Base-by-base conservation (phyloP, 1,140 invertebrate species). In the Idris sp. region DNA sequence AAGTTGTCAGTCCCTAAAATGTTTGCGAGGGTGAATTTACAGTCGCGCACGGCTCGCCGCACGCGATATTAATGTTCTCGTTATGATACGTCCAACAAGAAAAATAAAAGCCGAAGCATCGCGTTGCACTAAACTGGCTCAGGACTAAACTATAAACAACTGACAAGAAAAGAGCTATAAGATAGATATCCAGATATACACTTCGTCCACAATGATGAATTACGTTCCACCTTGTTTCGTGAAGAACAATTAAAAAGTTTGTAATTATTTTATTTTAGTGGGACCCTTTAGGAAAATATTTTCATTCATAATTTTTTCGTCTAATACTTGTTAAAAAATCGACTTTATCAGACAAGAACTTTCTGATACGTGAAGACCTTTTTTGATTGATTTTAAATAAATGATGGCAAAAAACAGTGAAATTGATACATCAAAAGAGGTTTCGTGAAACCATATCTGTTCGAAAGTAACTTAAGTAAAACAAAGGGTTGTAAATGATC, bases 31-130 rank as follows among this genome's bases (percentile, higher is more conserved):
- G 31, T 43, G 54, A 76, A 71, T 67, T 65, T 59, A 69, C 64
- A 64, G 72, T 51, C 41, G 43, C 48, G 49, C 38, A 68, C 51
- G 62, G 58, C 40, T 64, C 62, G 51, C 38, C 49, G 69, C 75
- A 74, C 75, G 69, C 75, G 76, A 78, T 78, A 75, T 71, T 71
- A 78, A 78, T 78, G 67, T 78, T 64, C 72, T 75, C 61, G 73
- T 75, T 75, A 77, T 58, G 64, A 69, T 74, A 74, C 51, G 72
- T 62, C 25, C 49, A 35, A 51, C 16, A 58, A 58, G 59, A 62
- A 65, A 65, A 71, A 72, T 59, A 72, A 76, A 67, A 72, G 13
- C 14, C 30, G 38, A 49, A 58, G 5, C n/a, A 51, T 35, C 40
- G 46, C 48, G 62, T 44, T 41, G 48, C 43, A 14, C 33, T 46